A percentile compares a stretch with the other conserved stretches of the same genome.
Conservation (phyloP, 2,113 vertebrate genomes). For the Isichthys henryi region DNA sequence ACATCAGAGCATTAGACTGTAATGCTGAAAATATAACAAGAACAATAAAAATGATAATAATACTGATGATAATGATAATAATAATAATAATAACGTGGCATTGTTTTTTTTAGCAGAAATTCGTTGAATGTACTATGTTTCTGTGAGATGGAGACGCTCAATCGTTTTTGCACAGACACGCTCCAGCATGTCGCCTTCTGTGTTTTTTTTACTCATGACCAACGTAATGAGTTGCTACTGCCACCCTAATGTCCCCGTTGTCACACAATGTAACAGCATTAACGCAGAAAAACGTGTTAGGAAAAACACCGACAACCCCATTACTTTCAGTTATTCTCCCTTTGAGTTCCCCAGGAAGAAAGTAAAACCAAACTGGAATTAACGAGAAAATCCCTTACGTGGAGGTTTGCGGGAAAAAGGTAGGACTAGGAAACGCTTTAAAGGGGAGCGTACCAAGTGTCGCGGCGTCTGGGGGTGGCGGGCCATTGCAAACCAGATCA, state of each 20-base stretch:
- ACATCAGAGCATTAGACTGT: background rate
- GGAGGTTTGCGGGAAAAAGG: background rate
- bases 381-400: background rate
- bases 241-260: background rate
- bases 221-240: background rate
- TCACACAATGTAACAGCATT: background rate
- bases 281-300: background rate
- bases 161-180: background rate
- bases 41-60: background rate
- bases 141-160: background rate
- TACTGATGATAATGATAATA: background rate
- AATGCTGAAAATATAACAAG: background rate
- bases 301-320: background rate
- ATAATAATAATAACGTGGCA: background rate
- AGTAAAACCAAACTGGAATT: too few relatives aligned
- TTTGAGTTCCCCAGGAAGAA: background rate
- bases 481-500: slow-evolving; percentile 18
- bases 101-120: background rate
- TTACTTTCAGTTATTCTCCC: background rate
- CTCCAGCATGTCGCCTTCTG: slow-evolving; percentile 4
- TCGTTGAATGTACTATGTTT: background rate
- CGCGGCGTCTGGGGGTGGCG: slow-evolving; percentile 18
- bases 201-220: background rate
- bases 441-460: slow-evolving; percentile 40
- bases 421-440: slow-evolving; percentile 20